phyloP scores from a whole-genome alignment of 2,113 vertebrate genomes.

The Myiozetetes cayanensis region DNA sequence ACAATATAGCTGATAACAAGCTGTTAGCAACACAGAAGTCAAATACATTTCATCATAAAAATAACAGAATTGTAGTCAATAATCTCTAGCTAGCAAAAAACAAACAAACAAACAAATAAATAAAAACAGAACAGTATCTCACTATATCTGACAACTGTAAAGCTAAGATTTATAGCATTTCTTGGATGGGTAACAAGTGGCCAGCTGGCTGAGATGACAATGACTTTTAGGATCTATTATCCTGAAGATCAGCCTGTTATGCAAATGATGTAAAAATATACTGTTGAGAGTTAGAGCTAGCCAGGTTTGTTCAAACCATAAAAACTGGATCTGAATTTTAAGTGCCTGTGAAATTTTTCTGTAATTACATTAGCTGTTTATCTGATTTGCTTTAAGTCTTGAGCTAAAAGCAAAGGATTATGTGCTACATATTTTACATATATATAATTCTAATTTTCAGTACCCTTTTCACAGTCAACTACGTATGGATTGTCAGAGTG shows the following conservation, averaged over 20 bases:
- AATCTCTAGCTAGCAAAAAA: neutral
- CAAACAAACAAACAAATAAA: neutral
- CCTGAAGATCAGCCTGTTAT: neutral
- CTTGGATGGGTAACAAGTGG: neutral
- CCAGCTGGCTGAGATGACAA: neutral
- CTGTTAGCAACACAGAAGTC: neutral
- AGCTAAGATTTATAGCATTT: neutral
- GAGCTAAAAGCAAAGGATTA: constrained; percentile 18
- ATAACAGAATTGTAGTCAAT: neutral
- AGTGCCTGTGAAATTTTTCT: neutral
- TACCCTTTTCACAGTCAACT: neutral
- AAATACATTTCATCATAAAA: neutral
- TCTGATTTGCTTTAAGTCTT: constrained; percentile 11
- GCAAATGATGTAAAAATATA: neutral
- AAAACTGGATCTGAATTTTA: constrained; percentile 27
- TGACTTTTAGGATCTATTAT: neutral
- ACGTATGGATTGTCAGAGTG: neutral
- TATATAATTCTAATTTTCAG: neutral
- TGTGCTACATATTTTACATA: neutral
- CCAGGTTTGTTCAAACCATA: neutral
- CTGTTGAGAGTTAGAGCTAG: neutral
- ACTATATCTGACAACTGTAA: neutral
- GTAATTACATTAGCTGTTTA: constrained; percentile 24
- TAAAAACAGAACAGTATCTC: neutral
- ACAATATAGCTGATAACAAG: neutral